phyloP scores from a whole-genome alignment of 2,113 vertebrate genomes.

The Todiramphus chloris region DNA sequence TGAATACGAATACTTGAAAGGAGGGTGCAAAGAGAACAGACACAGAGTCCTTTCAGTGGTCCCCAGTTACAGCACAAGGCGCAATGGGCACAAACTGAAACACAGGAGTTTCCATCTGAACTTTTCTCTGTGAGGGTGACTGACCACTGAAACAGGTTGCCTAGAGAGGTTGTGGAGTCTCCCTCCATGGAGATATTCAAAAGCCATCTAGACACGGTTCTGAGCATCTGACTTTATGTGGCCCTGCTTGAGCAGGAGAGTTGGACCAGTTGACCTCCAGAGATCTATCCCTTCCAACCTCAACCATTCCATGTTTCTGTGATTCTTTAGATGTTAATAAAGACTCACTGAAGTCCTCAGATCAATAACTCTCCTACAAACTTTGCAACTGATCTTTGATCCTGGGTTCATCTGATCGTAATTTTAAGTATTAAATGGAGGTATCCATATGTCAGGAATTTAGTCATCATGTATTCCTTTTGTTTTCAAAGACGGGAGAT shows the following conservation, averaged over 20 bases:
- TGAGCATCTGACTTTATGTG: background rate
- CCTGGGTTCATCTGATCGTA: background rate
- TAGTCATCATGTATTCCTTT: background rate
- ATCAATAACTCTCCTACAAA: background rate
- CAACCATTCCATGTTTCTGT: background rate
- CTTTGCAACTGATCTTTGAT: background rate
- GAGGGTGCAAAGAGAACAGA: too few relatives aligned
- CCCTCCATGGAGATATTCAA: background rate
- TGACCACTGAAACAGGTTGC: background rate
- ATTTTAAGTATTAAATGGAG: background rate
- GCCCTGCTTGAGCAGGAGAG: background rate
- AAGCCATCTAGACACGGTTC: background rate
- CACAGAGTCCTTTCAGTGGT: too few relatives aligned
- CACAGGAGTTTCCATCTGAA: background rate
- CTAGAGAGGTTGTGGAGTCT: background rate
- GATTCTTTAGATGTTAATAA: background rate
- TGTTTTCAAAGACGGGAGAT: background rate
- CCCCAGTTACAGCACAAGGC: too few relatives aligned
- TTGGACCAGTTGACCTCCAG: background rate
- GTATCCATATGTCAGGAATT: background rate
- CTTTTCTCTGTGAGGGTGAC: background rate
- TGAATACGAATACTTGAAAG: too few relatives aligned
- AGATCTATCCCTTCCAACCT: background rate
- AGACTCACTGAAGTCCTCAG: background rate
- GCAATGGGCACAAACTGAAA: too few relatives aligned